Evolutionary conservation across 2,888 invertebrate species (phyloP), one percentile per base, ranked within the genome.

Genomic region (Dolomedes plantarius): DNA sequence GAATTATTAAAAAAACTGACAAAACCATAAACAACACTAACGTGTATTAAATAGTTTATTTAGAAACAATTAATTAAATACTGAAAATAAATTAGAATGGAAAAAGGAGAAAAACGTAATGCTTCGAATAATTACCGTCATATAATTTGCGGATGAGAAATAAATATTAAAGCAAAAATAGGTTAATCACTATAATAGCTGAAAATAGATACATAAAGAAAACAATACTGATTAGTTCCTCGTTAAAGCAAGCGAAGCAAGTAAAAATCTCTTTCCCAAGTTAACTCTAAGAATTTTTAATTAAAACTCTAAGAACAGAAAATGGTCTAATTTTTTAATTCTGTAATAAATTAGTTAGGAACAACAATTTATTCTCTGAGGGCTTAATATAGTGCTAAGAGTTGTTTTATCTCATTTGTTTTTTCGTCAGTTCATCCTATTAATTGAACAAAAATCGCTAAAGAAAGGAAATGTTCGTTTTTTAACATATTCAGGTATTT

Each of bases 221-320:
- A 23, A 56, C 56, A 23, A 56, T 56, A 23, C 56, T 23, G 23
- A 56, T 56, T 23, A 56, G 56, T 56, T 56, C 11, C 19, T 56
- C 56, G 23, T 56, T 56, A 46, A n/a, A n/a, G n/a, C n/a, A n/a
- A 46, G 41, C 41, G 41, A 46, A 56, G 56, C 56, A 56, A 46
- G 41, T 41, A 46, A 56, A 56, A 56, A 56, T 23, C 16, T 19
- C 19, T 23, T 23, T 56, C 16, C 56, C 19, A 56, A 56, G 1
- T 56, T 23, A 56, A 56, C 56, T 56, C 3, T 56, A 23, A 6
- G 7, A 46, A 56, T 56, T 56, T 56, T 56, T 56, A 56, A 56
- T 56, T 56, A 23, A 23, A 56, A 56, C 23, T 23, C 23, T 3
- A 56, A 23, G 23, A 56, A 56, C 56, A 56, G 23, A 23, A 56